These are phyloP conservation scores for Latrodectus geometricus DNA, from an alignment of 1,140 invertebrate genomes.

Conservation along the genomic window DNA sequence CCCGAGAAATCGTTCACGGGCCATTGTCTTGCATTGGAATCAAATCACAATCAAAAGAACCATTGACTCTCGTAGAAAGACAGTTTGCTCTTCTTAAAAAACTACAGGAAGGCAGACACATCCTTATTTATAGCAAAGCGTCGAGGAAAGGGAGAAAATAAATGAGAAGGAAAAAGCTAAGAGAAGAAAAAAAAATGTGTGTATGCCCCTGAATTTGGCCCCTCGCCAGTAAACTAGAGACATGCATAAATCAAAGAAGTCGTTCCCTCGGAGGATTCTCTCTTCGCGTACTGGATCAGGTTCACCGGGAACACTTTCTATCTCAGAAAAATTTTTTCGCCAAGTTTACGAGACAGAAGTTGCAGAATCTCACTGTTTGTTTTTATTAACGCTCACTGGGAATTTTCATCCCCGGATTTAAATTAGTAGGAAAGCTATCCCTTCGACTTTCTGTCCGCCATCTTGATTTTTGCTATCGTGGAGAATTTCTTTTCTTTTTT, in stretches of 20 bases:
- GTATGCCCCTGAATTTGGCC: constrained; percentile 32
- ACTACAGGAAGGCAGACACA: constrained; percentile 20
- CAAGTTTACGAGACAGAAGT: too few relatives aligned
- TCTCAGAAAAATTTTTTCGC: too few relatives aligned
- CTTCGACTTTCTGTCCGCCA: too few relatives aligned
- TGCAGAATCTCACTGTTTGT: too few relatives aligned
- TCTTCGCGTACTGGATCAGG: constrained; percentile 6
- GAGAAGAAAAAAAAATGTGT: constrained; percentile 5
- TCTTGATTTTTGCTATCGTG: too few relatives aligned
- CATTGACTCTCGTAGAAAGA: neutral
- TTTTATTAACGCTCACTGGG: too few relatives aligned
- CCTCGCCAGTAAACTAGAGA: constrained; percentile 52
- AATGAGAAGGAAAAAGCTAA: constrained; percentile 14
- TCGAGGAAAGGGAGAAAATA: constrained; percentile 25
- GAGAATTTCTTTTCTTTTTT: too few relatives aligned
- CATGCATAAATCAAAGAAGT: constrained; percentile 44
- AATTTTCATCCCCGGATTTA: neutral
- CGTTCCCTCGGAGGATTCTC: neutral
- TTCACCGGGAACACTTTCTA: constrained; percentile 33
- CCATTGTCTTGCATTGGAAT: too few relatives aligned
- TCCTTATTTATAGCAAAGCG: constrained; percentile 38
- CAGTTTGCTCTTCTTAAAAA: neutral
- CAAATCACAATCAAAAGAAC: neutral
- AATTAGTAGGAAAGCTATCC: too few relatives aligned
- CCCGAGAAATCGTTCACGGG: too few relatives aligned